These are phyloP conservation scores for Paraplagusia blochii DNA, from an alignment of 2,113 vertebrate species.

Conservation along the genomic window DNA sequence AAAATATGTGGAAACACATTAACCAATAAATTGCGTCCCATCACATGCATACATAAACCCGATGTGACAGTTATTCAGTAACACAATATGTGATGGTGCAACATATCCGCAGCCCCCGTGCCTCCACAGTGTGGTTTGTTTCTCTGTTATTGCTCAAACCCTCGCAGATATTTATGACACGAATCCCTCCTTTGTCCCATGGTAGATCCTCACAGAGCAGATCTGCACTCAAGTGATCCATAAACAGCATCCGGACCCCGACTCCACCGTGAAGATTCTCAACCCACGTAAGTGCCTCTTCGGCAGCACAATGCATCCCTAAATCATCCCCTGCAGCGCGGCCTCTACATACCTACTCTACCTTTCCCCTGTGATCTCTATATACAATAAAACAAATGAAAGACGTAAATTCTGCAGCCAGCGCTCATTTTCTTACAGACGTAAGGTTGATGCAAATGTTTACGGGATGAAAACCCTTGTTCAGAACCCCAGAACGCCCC, in stretches of 20 bases:
- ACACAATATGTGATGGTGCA: conserved; percentile 2
- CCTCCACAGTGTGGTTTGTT: conserved; percentile 25
- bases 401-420: conserved; percentile 51
- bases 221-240: conserved; percentile 97
- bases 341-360: conserved; percentile 56
- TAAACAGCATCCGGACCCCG: conserved; percentile 96
- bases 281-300: conserved; percentile 90
- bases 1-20: not conserved
- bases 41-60: conserved; percentile 20
- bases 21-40: conserved; percentile 9
- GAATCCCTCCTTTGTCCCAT: conserved; percentile 36
- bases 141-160: conserved; percentile 36
- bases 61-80: conserved; percentile 28
- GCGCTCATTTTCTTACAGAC: conserved; percentile 42
- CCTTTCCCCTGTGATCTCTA: conserved; percentile 32
- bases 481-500: conserved; percentile 31
- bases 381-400: conserved; percentile 57
- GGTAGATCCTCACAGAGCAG: conserved; percentile 93
- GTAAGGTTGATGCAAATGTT: conserved; percentile 21
- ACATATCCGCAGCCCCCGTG: conserved; percentile 5
- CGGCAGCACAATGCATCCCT: conserved; percentile 34
- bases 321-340: conserved; percentile 52
- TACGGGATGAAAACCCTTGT: conserved; percentile 31
- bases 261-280: conserved; percentile 95
- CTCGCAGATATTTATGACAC: conserved; percentile 49